Evolutionary conservation across 2,113 vertebrate species (phyloP), one percentile per base, ranked within the genome.

Genomic region (Cyprinodon variegatus): DNA sequence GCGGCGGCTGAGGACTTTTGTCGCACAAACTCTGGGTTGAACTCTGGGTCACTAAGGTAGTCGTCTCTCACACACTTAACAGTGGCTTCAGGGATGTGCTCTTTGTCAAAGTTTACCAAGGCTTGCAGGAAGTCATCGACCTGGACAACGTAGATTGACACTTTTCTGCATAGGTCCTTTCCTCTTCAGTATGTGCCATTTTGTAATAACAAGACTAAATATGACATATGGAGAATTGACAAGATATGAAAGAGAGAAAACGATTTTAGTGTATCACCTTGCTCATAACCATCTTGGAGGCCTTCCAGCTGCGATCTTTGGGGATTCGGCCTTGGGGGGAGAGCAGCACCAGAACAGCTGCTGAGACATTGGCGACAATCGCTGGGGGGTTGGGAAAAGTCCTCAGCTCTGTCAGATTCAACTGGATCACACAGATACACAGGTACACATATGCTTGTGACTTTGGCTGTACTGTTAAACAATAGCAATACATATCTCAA

Each of bases 221-320:
- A 2, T 17, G 14, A 15, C 15, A 17, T 17, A 50, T 7, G 48
- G 17, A 6, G 14, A 50, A 50, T 17, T 0, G 4, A 50, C 15
- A 17, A 50, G 1, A 11, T 45, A 50, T 50, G 48, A 50, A 50
- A 15, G 14, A 50, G 14, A 15, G 5, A 41, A 41, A 41, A 9
- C 9, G 9, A 1, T 12, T 36, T 76, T 72, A 72, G 74, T 68
- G 71, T 36, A 68, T 89, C 82, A 94, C 89, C 85, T 94, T 95
- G 85, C 93, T 93, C 92, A 93, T 90, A 70, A 95, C 74, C 76
- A 92, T 89, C 87, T 95, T 95, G 87, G 89, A 84, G 5, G 90
- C 93, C 89, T 96, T 96, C 94, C 92, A 95, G 78, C 82, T 94
- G 72, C 93, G 84, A 72, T 96, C 93, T 90, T 95, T 95, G 20